Base-by-base conservation (phyloP, 2,888 invertebrate genomes). In the Lasioglossum zephyrum region DNA sequence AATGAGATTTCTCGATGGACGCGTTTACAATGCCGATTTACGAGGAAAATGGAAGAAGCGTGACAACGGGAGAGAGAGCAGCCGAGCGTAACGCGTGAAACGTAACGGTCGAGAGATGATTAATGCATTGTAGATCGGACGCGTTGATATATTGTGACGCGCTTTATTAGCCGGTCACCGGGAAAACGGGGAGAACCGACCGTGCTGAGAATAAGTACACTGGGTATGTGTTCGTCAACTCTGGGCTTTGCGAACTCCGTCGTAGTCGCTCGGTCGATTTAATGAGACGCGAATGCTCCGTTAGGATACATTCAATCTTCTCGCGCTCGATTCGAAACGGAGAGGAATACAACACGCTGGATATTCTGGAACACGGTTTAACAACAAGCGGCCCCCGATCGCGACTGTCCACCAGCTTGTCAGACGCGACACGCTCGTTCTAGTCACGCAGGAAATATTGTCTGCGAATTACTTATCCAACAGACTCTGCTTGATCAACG, bases 111-210 rank as follows among this genome's bases (percentile, higher is more conserved):
- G 26, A 26, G 22, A 60, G 22, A 60, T 73, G 80, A 82, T 80
- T 82, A 73, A 82, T 80, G 39, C 26, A 74, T 74, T 31, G 44
- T 47, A 31, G 70, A 72, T 81, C 39, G 36, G 80, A 80, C 44
- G 49, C 69, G 47, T 74, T 60, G 81, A 82, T 82, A 81, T 57
- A 73, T 73, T 41, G 36, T 57, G 72, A 83, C 72, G 31, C 49
- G 44, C 81, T 83, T 83, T 81, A 81, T 82, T 81, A 83, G 63
- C 44, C 16, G 75, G 6, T 57, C 60, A 72, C 39, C 53, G 36
- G 53, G 31, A 49, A 66, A 69, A 73, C 53, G 66, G 36, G 26
- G 69, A 18, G 73, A 22, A 36, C n/a, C 49, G 22, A 18, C 41
- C 39, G 47, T 1, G 11, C 44, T 22, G 73, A 31, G 82, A 41